Percentiles rank a stretch among this genome's conserved stretches.
These are phyloP conservation scores for Goniozus legneri DNA, from an alignment of 1,140 invertebrate genomes.

Conservation along the genomic window DNA sequence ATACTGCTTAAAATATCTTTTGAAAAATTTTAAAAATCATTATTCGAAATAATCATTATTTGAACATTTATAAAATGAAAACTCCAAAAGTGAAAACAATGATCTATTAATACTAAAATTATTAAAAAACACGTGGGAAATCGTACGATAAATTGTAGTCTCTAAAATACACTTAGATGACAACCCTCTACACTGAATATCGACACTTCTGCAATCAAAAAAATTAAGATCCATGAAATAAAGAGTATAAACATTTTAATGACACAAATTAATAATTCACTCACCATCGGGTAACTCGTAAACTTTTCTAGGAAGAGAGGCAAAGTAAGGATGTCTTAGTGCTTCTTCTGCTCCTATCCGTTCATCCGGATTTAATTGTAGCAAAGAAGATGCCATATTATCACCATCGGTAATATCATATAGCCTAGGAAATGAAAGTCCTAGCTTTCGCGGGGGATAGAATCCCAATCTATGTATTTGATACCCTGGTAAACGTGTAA, in stretches of 20 bases:
- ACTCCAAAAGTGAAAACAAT: background rate
- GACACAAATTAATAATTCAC: no score
- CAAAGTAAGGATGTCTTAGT: slow-evolving; percentile 87
- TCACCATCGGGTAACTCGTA: slow-evolving; percentile 87
- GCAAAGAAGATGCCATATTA: slow-evolving; percentile 76
- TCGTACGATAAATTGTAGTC: background rate
- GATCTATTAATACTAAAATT: background rate
- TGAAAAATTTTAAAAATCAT: no score
- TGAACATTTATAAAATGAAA: no score
- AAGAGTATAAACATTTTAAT: slow-evolving; percentile 1
- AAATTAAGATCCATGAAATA: no score
- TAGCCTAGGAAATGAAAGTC: slow-evolving; percentile 82
- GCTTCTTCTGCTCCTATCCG: slow-evolving; percentile 86
- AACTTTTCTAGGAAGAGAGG: slow-evolving; percentile 81
- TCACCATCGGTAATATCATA: slow-evolving; percentile 85
- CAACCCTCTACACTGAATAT: slow-evolving; percentile 88
- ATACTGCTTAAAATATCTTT: no score
- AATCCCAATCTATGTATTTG: slow-evolving; percentile 75
- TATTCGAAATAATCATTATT: no score
- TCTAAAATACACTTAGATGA: slow-evolving; percentile 17
- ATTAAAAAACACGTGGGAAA: background rate
- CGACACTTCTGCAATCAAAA: slow-evolving; percentile 74
- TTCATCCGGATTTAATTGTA: slow-evolving; percentile 83
- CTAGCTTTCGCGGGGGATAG: slow-evolving; percentile 75
- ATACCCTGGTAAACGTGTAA: slow-evolving; percentile 81